phyloP scores from a whole-genome alignment of 2,113 vertebrate species.

The Xerus inauris region DNA sequence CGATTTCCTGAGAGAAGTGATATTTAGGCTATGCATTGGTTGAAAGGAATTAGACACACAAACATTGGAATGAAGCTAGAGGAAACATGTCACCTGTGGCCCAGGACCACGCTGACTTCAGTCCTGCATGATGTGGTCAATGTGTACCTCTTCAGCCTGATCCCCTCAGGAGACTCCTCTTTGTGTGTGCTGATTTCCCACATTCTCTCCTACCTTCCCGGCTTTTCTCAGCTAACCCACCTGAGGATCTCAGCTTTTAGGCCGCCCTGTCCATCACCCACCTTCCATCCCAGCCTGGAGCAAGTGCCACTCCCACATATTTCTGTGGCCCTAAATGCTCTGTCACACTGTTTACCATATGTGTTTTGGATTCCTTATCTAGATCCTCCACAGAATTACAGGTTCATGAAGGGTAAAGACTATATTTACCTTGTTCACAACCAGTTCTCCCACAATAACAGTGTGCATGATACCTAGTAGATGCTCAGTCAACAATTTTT shows the following conservation, averaged over 20 bases:
- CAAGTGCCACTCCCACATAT: not conserved
- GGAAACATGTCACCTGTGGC: not conserved
- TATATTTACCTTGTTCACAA: not conserved
- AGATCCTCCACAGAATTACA: not conserved
- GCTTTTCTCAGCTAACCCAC: not conserved
- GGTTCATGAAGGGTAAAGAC: not conserved
- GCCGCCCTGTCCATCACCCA: not conserved
- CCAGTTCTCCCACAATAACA: not conserved
- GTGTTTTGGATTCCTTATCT: slow-evolving; percentile 18
- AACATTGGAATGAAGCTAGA: not conserved
- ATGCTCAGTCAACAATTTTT: not conserved
- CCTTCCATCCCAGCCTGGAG: not conserved
- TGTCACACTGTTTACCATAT: not conserved
- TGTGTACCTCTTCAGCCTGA: not conserved
- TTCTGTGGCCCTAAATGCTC: not conserved
- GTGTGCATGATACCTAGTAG: not conserved
- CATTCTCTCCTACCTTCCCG: fast-evolving
- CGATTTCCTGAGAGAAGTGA: not conserved
- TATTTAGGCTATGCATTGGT: not conserved
- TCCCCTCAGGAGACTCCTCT: not conserved
- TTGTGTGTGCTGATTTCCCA: not conserved
- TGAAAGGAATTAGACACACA: not conserved
- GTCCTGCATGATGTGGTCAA: not conserved
- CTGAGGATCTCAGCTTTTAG: not conserved
- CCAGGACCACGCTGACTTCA: not conserved